Conservation (phyloP, 2,797 vertebrate genomes). For the Dromococcyx pavoninus region DNA sequence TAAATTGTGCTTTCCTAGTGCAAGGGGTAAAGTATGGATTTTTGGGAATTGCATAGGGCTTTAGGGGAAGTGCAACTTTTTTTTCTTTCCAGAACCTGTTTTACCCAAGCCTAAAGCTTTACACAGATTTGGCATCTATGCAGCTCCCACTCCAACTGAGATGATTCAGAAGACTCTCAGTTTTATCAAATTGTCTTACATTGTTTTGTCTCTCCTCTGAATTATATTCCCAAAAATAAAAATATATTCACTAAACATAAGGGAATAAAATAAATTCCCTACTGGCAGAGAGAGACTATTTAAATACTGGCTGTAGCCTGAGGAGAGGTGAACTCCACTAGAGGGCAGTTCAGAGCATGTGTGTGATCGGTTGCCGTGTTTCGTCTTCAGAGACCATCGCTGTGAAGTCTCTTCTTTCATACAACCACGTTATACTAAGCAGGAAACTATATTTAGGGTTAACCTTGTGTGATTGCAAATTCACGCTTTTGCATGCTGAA, state of each 20-base stretch:
- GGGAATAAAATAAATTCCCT: background rate
- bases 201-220: background rate
- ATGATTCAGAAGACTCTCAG: background rate
- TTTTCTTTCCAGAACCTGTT: background rate
- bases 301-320: background rate
- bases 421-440: background rate
- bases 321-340: background rate
- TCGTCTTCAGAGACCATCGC: background rate
- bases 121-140: background rate
- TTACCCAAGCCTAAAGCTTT: background rate
- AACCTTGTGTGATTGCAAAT: background rate
- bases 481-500: rapidly evolving
- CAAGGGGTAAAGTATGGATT: background rate
- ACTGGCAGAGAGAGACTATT: background rate
- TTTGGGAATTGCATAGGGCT: background rate
- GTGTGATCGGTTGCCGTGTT: background rate
- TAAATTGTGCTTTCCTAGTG: background rate
- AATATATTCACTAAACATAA: background rate
- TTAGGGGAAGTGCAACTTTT: background rate
- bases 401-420: background rate
- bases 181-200: background rate
- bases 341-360: background rate
- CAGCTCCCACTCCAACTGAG: background rate
- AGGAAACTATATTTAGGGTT: background rate
- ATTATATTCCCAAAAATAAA: background rate